Evolutionary conservation across 2,113 vertebrate species (phyloP).

Genomic region (Calypte anna): DNA sequence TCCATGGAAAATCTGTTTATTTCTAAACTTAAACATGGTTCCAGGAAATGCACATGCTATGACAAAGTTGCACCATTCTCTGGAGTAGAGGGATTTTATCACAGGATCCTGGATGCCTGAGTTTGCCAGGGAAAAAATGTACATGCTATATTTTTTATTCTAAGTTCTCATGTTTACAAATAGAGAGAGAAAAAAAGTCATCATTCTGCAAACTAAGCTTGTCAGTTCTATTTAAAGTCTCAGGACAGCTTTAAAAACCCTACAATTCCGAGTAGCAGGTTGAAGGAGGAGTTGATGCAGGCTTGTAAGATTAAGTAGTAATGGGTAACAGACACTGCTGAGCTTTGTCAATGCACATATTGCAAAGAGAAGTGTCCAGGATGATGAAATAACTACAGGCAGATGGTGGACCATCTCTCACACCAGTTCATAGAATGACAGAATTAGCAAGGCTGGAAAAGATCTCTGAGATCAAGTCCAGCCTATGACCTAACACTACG

Average conservation of each 20-base stretch:
- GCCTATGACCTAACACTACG: too few species aligned
- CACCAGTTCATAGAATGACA: background rate
- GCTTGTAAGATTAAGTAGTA: background rate
- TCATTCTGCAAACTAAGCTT: background rate
- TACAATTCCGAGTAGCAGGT: background rate
- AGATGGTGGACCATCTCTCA: background rate
- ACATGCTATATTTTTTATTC: background rate
- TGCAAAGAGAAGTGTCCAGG: background rate
- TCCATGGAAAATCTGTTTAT: conserved; percentile 50
- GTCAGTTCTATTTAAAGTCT: background rate
- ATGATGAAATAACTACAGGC: background rate
- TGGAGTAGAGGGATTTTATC: background rate
- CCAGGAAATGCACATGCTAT: conserved; percentile 22
- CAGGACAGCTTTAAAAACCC: background rate
- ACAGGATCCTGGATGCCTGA: background rate
- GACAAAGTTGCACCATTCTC: conserved; percentile 30
- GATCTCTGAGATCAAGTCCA: too few species aligned
- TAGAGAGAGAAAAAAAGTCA: accelerated
- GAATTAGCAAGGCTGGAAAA: too few species aligned
- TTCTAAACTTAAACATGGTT: conserved; percentile 46
- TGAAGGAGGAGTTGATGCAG: background rate
- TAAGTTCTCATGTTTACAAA: background rate
- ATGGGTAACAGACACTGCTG: background rate
- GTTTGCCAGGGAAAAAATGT: background rate
- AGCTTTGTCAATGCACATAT: background rate